Base-by-base conservation (phyloP, 2,113 vertebrate genomes). In the Scortum barcoo region DNA sequence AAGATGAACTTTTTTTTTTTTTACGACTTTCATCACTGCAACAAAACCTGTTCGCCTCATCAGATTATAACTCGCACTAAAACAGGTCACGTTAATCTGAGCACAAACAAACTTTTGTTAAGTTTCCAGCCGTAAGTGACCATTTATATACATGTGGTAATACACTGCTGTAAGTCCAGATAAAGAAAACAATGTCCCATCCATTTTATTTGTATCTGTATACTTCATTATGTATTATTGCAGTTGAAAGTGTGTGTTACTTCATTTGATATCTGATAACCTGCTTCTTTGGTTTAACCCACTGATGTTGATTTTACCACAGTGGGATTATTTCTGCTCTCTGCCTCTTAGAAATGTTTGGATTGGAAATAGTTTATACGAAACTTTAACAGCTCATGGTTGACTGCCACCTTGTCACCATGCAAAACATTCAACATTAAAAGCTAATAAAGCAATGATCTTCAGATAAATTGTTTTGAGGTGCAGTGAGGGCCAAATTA, bases 281-380 rank as follows among this genome's bases (percentile, higher is more conserved):
- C 7, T 51, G 69, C 33, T 58, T 84, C 68, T 84, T 78, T 78
- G 61, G 53, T 20, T 61, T 9, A 1, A 20, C 46, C 17, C 46
- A 36, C 7, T 65, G 2, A 61, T 2, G 11, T 56, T 16, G 19
- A 57, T 12, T 7, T 53, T 3, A 54, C 28, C 16, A n/a, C 17
- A 24, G 14, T 36, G 11, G n/a, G 5, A 42, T 44, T 54, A 28
- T 48, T 22, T 53, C 33, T 53, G 0, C 12, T 17, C 14, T 48
- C 36, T 53, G 54, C 36, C 48, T 56, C 62, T n/a, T 54, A 48
- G 3, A 42, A 50, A 42, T 24, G 2, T 28, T 58, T n/a, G n/a
- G 22, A 28, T 14, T 4, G 33, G 19, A 46, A 38, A 48, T 22
- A 14, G 10, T 28, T 53, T 11, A 30, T 8, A 30, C 54, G 0